These are phyloP conservation scores for Scaptomyza tumidula DNA, from an alignment of 2,888 invertebrate species.

Conservation along the genomic window DNA sequence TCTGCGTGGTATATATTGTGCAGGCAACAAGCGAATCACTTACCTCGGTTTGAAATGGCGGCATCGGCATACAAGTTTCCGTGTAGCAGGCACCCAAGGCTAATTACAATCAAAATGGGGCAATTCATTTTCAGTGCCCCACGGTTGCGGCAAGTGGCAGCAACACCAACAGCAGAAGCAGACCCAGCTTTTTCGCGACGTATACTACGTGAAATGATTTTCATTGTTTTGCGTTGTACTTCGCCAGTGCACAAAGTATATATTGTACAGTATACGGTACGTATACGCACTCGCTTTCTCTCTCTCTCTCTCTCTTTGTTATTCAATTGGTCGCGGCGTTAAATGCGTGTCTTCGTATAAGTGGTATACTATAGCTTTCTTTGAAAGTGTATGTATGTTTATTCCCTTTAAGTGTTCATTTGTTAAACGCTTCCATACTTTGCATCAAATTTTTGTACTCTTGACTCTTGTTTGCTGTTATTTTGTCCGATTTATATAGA, in stretches of 20 bases:
- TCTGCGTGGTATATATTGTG: neutral
- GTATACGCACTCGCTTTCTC: constrained; percentile 34
- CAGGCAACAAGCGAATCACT: constrained; percentile 67
- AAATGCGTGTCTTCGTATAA: constrained; percentile 7
- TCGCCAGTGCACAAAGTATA: constrained; percentile 11
- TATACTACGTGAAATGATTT: constrained; percentile 75
- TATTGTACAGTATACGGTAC: constrained; percentile 8
- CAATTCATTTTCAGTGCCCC: constrained; percentile 80
- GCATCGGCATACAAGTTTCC: constrained; percentile 78
- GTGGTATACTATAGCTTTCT: constrained; percentile 4
- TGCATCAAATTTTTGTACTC: constrained; percentile 28
- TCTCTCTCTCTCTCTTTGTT: constrained; percentile 1
- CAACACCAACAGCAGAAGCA: constrained; percentile 3
- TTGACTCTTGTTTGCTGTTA: constrained; percentile 10
- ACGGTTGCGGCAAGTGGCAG: constrained; percentile 35
- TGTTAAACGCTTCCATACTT: constrained; percentile 45
- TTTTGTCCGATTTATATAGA: constrained; percentile 50
- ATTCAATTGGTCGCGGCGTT: constrained; percentile 36
- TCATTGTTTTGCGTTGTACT: constrained; percentile 69
- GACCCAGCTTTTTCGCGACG: constrained; percentile 54
- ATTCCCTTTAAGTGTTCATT: constrained; percentile 47
- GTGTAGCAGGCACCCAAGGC: constrained; percentile 83
- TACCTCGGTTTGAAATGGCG: constrained; percentile 84
- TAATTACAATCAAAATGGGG: constrained; percentile 84
- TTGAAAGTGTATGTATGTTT: neutral